Evolutionary conservation across 2,797 vertebrate species (phyloP), one percentile per base, ranked within the genome.

Genomic region (Sebastes glaucus): DNA sequence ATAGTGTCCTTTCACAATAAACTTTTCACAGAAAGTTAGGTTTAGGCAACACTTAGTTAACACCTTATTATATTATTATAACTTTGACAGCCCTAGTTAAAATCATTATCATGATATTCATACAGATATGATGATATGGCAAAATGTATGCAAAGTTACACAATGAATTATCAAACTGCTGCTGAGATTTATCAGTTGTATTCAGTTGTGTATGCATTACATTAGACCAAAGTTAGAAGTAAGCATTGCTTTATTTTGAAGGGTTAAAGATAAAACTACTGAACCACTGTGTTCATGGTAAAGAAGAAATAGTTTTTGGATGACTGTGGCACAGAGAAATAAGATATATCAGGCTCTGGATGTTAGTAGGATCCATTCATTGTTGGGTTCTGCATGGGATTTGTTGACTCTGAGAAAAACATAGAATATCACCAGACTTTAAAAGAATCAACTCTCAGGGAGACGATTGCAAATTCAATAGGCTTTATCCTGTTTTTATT

Each of bases 401-500:
- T 70, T 33, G 8, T 46, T 69, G 27, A 56, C 65, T 30, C 4
- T 20, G 18, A 71, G 10, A 72, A 53, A 67, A 66, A 78, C 52
- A 49, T 70, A 42, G 18, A 68, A 63, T 22, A 57, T 61, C 56
- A 49, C 3, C 11, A 11, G 23, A 16, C 42, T 49, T 49, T 55
- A 67, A 66, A 52, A 62, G 18, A 32, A 33, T 52, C 27, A 23
- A 23, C 73, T 67, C 49, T 72, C 16, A 14, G 11, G 25, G 11
- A 77, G 59, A 81, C 67, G 59, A 81, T 70, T 2, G 6, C 32
- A 23, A 49, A 76, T 75, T 87, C 73, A 70, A 32, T 57, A 33
- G 67, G 42, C 77, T 77, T 76, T 65, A 71, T 73, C 49, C 33
- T 6, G 10, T 42, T 87, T 84, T 78, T 35, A 63, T 78, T 85